Evolutionary conservation across 2,113 vertebrate species (phyloP).

Genomic region (Pachyramphus minor): DNA sequence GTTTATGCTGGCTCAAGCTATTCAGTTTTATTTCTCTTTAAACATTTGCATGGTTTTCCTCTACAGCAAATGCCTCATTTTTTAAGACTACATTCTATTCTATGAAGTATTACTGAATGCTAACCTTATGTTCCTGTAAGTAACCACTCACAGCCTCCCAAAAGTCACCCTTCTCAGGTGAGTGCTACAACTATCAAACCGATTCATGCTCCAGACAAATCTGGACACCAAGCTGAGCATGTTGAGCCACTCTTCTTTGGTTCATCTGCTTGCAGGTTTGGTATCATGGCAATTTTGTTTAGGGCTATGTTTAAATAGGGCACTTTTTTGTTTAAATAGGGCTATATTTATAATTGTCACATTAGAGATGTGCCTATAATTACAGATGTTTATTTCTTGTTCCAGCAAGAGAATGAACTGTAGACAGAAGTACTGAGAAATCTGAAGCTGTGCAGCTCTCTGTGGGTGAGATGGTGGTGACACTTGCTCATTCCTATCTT

Average conservation of each 20-base stretch:
- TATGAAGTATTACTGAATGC: neutral
- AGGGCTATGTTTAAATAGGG: neutral
- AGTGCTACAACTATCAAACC: neutral
- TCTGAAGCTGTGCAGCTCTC: neutral
- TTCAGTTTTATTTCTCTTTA: neutral
- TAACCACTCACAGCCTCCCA: neutral
- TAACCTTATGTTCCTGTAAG: neutral
- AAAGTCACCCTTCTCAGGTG: neutral
- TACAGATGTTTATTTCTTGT: neutral
- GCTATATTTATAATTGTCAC: neutral
- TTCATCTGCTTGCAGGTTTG: neutral
- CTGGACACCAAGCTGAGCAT: neutral
- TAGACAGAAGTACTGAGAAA: neutral
- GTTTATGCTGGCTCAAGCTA: neutral
- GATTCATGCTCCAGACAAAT: neutral
- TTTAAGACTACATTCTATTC: neutral
- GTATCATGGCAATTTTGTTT: neutral
- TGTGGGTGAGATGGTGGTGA: neutral
- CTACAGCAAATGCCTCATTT: neutral
- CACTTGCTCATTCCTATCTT: neutral
- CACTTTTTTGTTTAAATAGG: no score
- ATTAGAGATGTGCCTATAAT: neutral
- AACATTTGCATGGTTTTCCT: neutral
- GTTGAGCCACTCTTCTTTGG: neutral
- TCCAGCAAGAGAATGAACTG: neutral